phyloP scores from a whole-genome alignment of 2,888 invertebrate species.

The Hanleya hanleyi region DNA sequence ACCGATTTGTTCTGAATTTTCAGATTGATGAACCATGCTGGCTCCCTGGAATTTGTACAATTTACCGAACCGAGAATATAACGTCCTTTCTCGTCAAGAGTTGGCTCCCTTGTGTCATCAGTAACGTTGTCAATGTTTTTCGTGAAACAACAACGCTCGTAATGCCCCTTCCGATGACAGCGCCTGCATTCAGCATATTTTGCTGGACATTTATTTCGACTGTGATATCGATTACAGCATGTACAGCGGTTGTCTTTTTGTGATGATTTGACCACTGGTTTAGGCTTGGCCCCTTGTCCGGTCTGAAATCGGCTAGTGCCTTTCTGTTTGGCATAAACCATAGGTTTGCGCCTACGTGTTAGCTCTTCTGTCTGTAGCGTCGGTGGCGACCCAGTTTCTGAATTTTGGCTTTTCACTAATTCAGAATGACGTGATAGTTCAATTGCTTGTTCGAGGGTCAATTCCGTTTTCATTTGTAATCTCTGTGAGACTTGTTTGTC shows the following conservation, averaged over 20 bases:
- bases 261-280: too few relatives aligned
- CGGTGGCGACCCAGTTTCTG: not conserved
- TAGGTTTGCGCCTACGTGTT: too few relatives aligned
- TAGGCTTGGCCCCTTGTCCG: too few relatives aligned
- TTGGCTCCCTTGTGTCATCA: not conserved
- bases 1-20: not conserved
- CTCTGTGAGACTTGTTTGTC: slow-evolving; percentile 1
- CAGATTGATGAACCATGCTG: slow-evolving; percentile 12
- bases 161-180: not conserved
- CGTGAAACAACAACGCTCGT: not conserved
- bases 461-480: slow-evolving; percentile 1
- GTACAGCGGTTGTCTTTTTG: not conserved
- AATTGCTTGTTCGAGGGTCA: not conserved
- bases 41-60: slow-evolving; percentile 6
- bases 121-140: not conserved
- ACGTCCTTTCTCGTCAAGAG: not conserved
- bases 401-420: not conserved
- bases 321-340: too few relatives aligned
- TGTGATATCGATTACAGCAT: not conserved
- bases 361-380: not conserved
- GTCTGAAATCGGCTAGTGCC: too few relatives aligned
- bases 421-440: slow-evolving; percentile 1
- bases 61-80: slow-evolving; percentile 17
- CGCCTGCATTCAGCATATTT: slow-evolving; percentile 5
- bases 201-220: not conserved